Evolutionary conservation across 2,113 vertebrate species (phyloP), one percentile per base, ranked within the genome.

Genomic region (Dipodomys spectabilis): DNA sequence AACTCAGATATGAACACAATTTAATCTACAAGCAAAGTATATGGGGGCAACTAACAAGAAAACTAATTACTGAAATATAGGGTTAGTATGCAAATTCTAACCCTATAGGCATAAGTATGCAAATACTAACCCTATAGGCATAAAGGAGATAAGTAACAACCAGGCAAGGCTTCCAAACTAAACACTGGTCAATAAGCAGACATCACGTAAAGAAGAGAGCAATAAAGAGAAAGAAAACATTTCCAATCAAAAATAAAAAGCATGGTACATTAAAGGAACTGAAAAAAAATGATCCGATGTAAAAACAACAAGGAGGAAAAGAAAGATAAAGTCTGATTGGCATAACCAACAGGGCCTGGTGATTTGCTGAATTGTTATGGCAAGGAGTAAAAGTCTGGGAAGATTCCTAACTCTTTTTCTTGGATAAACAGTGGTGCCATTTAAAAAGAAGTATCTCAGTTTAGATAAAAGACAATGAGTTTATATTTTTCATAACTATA

Each of bases 11-110:
- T 53, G 39, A 93, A 80, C 69, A 82, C 39, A 69, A 86, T 35
- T 79, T 25, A 74, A 75, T 82, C 65, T 68, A 81, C 10, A 92
- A 44, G 82, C 23, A 90, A 88, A 92, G 65, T 90, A 85, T 71
- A 86, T 71, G n/a, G 77, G 62, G 27, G 11, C 72, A 79, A 86
- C 73, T n/a, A 65, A 82, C 79, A 82, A 73, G 83, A 92, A 93
- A 74, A 79, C 35, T 75, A 68, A 90, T 88, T 20, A 83, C 9
- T 88, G 32, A 64, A 86, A 81, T 80, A 79, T 20, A 77, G 27
- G 57, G 4, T 35, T 45, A 91, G 39, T 74, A 90, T 73, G 88
- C 4, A 64, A 79, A 28, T n/a, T 53, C 53, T 49, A 7, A 49
- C 45, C 35, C 35, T 79, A 78, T 20, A 77, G 25, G 53, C 5